A percentile compares a stretch with the other conserved stretches of the same genome.
Evolutionary conservation across 2,888 invertebrate genomes (phyloP).

Genomic region (Cactoblastis cactorum): DNA sequence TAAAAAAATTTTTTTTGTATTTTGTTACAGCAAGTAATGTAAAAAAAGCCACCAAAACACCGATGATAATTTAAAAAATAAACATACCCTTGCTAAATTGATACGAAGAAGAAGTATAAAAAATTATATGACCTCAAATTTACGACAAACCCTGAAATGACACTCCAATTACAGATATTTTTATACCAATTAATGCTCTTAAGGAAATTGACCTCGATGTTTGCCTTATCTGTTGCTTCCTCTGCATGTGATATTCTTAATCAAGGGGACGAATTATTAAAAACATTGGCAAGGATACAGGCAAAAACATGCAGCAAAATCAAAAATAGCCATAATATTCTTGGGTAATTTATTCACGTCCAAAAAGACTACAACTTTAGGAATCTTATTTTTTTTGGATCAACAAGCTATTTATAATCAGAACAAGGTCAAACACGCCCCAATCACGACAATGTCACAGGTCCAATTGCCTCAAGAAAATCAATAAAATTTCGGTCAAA

Average conservation of each 20-base stretch:
- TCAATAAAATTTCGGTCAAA: neutral
- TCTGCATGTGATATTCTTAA: neutral
- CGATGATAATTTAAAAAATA: too few species aligned
- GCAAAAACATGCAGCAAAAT: neutral
- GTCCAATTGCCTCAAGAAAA: neutral
- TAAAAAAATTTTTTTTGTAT: neutral
- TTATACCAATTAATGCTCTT: neutral
- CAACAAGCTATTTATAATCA: neutral
- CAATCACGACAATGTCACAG: constrained; percentile 1
- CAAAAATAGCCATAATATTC: neutral
- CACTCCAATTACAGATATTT: neutral
- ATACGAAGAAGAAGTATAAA: neutral
- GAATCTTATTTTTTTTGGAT: neutral
- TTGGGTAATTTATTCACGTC: neutral
- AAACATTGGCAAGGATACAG: neutral
- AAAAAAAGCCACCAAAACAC: too few species aligned
- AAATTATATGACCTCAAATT: neutral
- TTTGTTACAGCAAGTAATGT: too few species aligned
- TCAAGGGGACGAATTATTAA: neutral
- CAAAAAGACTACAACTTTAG: neutral
- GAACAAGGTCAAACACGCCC: neutral
- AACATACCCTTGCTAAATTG: too few species aligned
- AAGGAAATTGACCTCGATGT: neutral
- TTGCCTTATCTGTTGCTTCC: neutral
- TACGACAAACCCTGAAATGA: neutral